These are phyloP conservation scores for Malurus leucopterus DNA, from an alignment of 2,797 vertebrate species.

Conservation along the genomic window DNA sequence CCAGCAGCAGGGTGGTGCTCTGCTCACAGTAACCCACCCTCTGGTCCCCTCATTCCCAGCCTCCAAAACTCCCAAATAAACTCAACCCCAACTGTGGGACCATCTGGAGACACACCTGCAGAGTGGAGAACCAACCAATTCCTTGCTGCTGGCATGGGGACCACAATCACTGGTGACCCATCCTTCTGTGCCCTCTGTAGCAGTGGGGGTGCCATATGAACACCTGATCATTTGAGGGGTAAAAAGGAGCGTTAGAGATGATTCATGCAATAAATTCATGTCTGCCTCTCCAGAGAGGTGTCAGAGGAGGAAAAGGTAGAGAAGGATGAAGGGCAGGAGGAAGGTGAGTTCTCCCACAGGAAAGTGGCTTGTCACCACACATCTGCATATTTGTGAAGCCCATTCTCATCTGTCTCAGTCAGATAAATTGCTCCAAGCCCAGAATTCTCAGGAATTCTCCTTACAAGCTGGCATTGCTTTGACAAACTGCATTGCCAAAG, in stretches of 20 bases:
- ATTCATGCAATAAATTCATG: neutral
- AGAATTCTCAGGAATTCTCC: neutral
- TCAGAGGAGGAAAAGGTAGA: neutral
- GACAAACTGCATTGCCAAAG: neutral
- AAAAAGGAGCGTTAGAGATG: neutral
- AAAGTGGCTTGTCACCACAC: neutral
- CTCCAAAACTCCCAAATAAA: neutral
- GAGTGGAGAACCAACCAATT: neutral
- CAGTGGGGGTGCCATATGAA: neutral
- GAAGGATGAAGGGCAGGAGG: neutral
- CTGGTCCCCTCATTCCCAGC: neutral
- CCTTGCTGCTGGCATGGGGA: fast-evolving
- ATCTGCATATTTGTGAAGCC: neutral
- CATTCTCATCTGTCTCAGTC: neutral
- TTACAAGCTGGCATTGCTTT: neutral
- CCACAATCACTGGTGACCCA: fast-evolving
- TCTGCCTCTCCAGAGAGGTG: neutral
- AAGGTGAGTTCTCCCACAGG: neutral
- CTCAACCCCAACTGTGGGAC: neutral
- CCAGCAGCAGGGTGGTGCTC: too few relatives aligned
- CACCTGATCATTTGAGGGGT: neutral
- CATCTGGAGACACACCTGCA: neutral
- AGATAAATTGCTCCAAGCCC: neutral
- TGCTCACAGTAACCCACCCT: too few relatives aligned
- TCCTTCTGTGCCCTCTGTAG: fast-evolving